These are phyloP conservation scores for Choristoneura fumiferana DNA, from an alignment of 1,140 invertebrate genomes.

Conservation along the genomic window DNA sequence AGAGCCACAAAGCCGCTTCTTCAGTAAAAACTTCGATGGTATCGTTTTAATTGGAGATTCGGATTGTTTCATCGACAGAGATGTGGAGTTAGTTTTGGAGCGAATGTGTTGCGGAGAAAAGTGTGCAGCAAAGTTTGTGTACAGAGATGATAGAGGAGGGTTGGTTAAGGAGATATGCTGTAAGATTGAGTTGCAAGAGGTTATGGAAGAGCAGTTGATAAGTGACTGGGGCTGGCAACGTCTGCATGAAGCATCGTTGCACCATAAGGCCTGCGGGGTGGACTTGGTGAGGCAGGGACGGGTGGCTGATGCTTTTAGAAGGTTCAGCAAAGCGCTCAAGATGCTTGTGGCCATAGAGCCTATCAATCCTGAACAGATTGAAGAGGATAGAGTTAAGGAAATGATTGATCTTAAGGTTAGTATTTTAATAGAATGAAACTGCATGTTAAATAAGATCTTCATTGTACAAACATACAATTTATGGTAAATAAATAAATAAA, in stretches of 20 bases:
- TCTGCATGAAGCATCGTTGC: conserved; percentile 49
- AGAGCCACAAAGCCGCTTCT: conserved; percentile 50
- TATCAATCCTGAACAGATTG: conserved; percentile 68
- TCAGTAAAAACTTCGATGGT: conserved; percentile 53
- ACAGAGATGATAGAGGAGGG: conserved; percentile 43
- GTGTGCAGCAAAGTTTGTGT: conserved; percentile 43
- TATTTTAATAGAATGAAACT: too few relatives aligned
- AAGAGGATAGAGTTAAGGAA: conserved; percentile 67
- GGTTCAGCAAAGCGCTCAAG: conserved; percentile 82
- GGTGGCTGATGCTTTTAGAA: conserved; percentile 56
- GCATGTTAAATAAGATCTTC: too few relatives aligned
- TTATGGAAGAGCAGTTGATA: conserved; percentile 63
- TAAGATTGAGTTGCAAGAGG: conserved; percentile 53
- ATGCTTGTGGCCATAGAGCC: conserved; percentile 82
- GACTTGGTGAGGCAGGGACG: conserved; percentile 55
- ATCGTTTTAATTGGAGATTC: conserved; percentile 63
- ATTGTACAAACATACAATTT: too few relatives aligned
- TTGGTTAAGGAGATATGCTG: conserved; percentile 52
- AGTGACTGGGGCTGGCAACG: conserved; percentile 65
- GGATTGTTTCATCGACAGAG: conserved; percentile 59
- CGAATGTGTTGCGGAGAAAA: conserved; percentile 63
- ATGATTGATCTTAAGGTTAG: conserved; percentile 60
- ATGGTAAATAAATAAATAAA: too few relatives aligned
- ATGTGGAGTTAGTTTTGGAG: conserved; percentile 60
- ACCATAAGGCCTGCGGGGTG: conserved; percentile 64